Evolutionary conservation across 2,113 vertebrate genomes (phyloP), one percentile per base, ranked within the genome.

Genomic region (Bos indicus): DNA sequence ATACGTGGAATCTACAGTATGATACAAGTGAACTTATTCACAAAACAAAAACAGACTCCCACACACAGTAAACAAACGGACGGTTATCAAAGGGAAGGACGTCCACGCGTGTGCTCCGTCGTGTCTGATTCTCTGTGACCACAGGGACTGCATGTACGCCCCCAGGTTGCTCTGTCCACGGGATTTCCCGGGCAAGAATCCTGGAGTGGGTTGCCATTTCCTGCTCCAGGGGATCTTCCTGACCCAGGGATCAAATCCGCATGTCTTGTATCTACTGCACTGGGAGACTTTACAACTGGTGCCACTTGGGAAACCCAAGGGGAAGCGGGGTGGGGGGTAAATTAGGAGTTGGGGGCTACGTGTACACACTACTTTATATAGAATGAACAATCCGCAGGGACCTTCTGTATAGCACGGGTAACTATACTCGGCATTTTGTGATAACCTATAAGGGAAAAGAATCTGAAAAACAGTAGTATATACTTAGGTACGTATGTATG

Each of bases 61-160:
- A 52, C 16, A 74, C n/a, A 25, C 3, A 81, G 78, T 21, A 33
- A 81, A 12, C 78, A 12, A 19, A 81, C 1, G 6, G 7, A 52
- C 0, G 16, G 48, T 6, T 33, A 33, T 6, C 46, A 6, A 81
- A 52, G 46, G 0, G 48, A 81, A 52, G 78, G 28, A 14, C 3
- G 12, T 2, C 21, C 36, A 43, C 2, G 36, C 1, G 1, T 13
- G 5, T 36, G 71, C 71, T 77, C 71, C 14, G 40, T 2, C 1
- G 12, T 9, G 6, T 26, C 71, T 43, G 19, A 43, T 7, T 43
- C 71, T 43, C 25, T 7, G 12, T 77, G 71, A 43, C 71, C 71
- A 43, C 23, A 7, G 14, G 36, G 36, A 77, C 36, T 2, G 23
- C 7, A 74, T 7, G 36, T 40, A 26, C 5, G 12, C 36, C 71